Percentiles rank a stretch among this genome's conserved stretches.
Evolutionary conservation across 30 jellyfish, hydroid and myxozoan species (phyloP).

Genomic region (Chironex yamaguchii): DNA sequence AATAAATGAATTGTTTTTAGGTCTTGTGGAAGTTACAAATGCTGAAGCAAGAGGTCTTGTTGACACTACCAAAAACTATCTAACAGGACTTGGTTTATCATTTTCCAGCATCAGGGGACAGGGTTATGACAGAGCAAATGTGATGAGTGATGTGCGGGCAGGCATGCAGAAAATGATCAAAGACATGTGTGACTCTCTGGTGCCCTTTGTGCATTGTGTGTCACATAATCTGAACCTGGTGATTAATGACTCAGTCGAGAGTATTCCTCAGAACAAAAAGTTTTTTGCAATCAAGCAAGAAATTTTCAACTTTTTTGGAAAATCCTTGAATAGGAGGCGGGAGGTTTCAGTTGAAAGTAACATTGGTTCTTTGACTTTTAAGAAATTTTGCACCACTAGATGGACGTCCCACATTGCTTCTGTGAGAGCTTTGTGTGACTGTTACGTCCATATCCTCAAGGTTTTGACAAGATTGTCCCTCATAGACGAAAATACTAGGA

Average conservation of each 20-base stretch:
- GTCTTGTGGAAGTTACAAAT: no score
- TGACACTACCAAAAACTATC: no score
- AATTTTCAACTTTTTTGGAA: conserved; percentile 1
- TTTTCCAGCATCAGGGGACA: not conserved
- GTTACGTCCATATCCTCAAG: no score
- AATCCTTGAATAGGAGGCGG: conserved; percentile 20
- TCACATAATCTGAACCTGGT: not conserved
- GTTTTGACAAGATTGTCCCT: no score
- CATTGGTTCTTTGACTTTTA: no score
- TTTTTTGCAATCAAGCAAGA: not conserved
- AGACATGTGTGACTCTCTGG: not conserved
- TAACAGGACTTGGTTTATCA: not conserved
- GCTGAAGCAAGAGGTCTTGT: no score
- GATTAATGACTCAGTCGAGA: not conserved
- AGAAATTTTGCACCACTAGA: no score
- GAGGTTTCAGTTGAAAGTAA: no score
- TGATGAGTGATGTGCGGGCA: not conserved
- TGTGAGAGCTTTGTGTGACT: no score
- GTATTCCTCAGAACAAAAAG: not conserved
- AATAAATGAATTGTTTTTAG: no score
- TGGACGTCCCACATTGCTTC: no score
- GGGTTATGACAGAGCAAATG: not conserved
- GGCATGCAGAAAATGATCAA: not conserved
- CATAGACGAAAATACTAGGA: no score
- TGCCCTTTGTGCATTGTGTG: not conserved